A percentile compares a stretch with the other conserved stretches of the same genome.
These are phyloP conservation scores for Schizotus pectinicornis DNA, from an alignment of 2,888 invertebrate genomes.

Conservation along the genomic window DNA sequence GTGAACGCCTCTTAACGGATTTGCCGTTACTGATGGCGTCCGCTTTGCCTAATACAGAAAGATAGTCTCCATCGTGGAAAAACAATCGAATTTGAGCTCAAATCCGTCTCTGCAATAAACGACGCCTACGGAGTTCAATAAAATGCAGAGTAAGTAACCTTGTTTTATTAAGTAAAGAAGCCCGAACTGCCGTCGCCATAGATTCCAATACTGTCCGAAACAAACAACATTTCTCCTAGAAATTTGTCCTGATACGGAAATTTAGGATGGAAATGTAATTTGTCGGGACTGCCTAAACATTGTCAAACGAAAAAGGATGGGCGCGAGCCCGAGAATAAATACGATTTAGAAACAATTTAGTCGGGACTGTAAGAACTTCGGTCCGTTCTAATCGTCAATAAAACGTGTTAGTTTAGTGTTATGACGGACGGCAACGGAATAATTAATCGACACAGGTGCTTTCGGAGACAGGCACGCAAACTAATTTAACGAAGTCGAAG, in stretches of 20 bases:
- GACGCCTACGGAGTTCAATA: slow-evolving; percentile 27
- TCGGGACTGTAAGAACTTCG: slow-evolving; percentile 12
- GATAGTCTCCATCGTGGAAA: neutral
- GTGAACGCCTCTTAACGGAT: too few species aligned
- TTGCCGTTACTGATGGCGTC: too few species aligned
- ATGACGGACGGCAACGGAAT: slow-evolving; percentile 9
- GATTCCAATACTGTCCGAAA: slow-evolving; percentile 29
- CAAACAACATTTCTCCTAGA: slow-evolving; percentile 24
- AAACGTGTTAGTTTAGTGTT: slow-evolving; percentile 14
- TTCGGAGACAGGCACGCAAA: slow-evolving; percentile 7
- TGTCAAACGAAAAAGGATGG: slow-evolving; percentile 25
- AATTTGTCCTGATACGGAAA: slow-evolving; percentile 28
- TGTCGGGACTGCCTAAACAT: slow-evolving; percentile 27
- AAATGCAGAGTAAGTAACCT: slow-evolving; percentile 25
- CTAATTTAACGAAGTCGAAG: neutral
- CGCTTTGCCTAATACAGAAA: too few species aligned
- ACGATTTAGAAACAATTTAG: slow-evolving; percentile 30
- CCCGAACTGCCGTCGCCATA: slow-evolving; percentile 24
- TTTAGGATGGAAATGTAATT: slow-evolving; percentile 27
- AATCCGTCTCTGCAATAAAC: slow-evolving; percentile 18
- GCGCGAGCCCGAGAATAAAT: slow-evolving; percentile 18
- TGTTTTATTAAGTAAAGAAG: slow-evolving; percentile 27
- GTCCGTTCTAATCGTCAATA: slow-evolving; percentile 13
- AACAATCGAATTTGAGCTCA: slow-evolving; percentile 24
- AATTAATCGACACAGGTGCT: slow-evolving; percentile 18